Evolutionary conservation across 2,113 vertebrate genomes (phyloP).

Genomic region (Scortum barcoo): DNA sequence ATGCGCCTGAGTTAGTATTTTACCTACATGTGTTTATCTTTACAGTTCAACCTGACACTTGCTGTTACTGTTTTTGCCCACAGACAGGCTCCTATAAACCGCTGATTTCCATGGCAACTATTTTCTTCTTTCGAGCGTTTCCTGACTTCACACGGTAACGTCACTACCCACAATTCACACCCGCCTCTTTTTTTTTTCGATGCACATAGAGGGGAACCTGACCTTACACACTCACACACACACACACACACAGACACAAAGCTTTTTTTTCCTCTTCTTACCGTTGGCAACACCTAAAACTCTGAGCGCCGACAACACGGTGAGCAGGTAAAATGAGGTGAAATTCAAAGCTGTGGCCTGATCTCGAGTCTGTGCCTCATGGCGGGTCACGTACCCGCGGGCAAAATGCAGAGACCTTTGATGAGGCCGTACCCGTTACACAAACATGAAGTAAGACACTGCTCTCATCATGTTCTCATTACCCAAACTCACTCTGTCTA

Average conservation of each 20-base stretch:
- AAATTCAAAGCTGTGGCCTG: neutral
- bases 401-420: neutral
- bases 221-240: no score
- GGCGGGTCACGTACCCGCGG: constrained; percentile 12
- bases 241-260: no score
- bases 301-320: neutral
- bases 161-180: constrained; percentile 46
- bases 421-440: constrained; percentile 31
- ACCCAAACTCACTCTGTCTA: neutral
- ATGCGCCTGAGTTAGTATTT: neutral
- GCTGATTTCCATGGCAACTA: constrained; percentile 45
- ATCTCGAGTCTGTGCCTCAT: constrained; percentile 30
- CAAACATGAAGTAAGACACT: constrained; percentile 18
- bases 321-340: neutral
- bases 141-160: constrained; percentile 47
- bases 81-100: constrained; percentile 1
- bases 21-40: constrained; percentile 3
- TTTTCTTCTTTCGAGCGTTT: constrained; percentile 33
- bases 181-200: constrained; percentile 7
- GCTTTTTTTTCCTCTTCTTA: neutral
- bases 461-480: constrained; percentile 8
- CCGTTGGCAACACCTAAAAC: neutral
- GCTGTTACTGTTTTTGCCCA: neutral
- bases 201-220: constrained; percentile 5
- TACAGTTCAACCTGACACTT: constrained; percentile 1